phyloP scores from a whole-genome alignment of 2,113 vertebrate genomes.

The Daboia siamensis region DNA sequence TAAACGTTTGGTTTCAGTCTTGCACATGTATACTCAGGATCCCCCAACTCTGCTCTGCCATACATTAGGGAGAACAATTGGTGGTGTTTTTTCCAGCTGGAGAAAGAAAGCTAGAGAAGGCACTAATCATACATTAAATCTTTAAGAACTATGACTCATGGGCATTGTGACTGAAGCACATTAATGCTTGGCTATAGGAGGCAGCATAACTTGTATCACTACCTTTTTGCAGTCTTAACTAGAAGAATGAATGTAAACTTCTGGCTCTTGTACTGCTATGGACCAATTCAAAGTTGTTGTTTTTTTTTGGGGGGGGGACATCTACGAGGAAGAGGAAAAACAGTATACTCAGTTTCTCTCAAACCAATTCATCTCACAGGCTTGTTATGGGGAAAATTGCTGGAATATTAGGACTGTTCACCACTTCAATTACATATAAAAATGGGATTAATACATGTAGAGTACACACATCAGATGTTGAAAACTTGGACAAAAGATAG shows the following conservation, averaged over 20 bases:
- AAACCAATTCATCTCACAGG: background rate
- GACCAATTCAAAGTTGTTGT: background rate
- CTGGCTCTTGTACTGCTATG: background rate
- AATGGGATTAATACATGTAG: background rate
- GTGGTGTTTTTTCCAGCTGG: background rate
- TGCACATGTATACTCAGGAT: background rate
- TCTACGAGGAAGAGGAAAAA: background rate
- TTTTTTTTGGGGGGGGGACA: background rate
- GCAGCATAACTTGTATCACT: background rate
- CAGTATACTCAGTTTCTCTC: background rate
- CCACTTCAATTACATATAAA: background rate
- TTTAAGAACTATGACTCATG: background rate
- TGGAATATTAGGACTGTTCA: background rate
- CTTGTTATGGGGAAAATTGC: background rate
- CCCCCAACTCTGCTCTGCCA: background rate
- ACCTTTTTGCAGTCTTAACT: background rate
- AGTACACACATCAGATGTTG: background rate
- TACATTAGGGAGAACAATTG: background rate
- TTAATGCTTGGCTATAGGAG: background rate
- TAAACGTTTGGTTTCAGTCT: background rate
- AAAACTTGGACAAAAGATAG: background rate
- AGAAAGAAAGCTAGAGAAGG: background rate
- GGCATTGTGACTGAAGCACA: background rate
- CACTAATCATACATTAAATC: background rate
- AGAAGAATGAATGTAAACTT: background rate